These are phyloP conservation scores for Loxodonta africana DNA, from an alignment of 2,113 vertebrate species.

Conservation along the genomic window DNA sequence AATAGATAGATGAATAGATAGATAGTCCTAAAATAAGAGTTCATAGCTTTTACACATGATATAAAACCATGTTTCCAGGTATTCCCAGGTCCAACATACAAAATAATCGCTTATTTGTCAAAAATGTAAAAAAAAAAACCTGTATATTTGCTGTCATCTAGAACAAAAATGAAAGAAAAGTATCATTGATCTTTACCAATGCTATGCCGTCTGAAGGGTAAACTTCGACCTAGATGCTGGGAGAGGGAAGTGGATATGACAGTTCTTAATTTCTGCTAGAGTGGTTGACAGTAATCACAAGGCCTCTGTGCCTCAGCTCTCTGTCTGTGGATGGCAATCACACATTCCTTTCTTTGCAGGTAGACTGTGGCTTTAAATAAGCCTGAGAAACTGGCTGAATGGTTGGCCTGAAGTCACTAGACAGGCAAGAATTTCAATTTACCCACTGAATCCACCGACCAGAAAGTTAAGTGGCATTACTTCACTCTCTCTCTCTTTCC, in stretches of 20 bases:
- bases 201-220: not conserved
- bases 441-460: not conserved
- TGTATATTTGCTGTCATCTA: not conserved
- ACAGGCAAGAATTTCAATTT: not conserved
- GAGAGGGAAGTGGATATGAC: not conserved
- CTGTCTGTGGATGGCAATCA: not conserved
- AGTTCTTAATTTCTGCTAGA: conserved; percentile 16
- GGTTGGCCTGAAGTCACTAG: not conserved
- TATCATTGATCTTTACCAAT: not conserved
- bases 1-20: not conserved
- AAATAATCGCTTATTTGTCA: conserved; percentile 2
- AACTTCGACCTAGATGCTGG: not conserved
- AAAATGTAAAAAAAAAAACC: not conserved
- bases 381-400: not conserved
- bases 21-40: not conserved
- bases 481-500: not conserved
- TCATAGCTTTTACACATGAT: not conserved
- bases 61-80: not conserved
- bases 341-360: not conserved
- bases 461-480: not conserved
- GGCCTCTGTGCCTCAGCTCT: not conserved
- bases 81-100: not conserved
- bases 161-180: not conserved
- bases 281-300: not conserved
- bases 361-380: conserved; percentile 29